Base-by-base conservation (phyloP, 1,140 invertebrate species). In the Ridgeia piscesae region DNA sequence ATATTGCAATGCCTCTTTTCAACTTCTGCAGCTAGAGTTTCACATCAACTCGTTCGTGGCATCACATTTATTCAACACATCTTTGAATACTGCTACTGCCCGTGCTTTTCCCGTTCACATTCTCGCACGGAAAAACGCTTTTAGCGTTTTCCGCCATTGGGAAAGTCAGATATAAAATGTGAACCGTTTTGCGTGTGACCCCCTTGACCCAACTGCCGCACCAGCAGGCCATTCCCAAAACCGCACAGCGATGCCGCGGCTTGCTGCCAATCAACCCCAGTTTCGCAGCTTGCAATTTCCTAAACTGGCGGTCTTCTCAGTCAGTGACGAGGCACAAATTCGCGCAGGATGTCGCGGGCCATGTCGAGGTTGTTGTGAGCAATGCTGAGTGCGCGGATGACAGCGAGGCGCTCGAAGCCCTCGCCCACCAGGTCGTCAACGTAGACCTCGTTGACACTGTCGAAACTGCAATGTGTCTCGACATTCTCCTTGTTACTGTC, bases 311-410 rank as follows among this genome's bases (percentile, higher is more conserved):
- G 58, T 77, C 27, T 17, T 77, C 58, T 21, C 27, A 77, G 58
- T 77, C 58, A 77, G 58, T 77, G 58, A 77, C 58, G 58, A 31
- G 58, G 58, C 58, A 95, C 98, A 96, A 99, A 99, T 95, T 99
- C 98, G 95, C 98, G 98, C 94, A 99, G 96, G 96, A 99, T 99
- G 96, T 99, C 98, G 96, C 98, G 98, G 35, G 98, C 98, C 98
- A 99, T 99, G 95, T 98, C 98, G 50, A 99, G 97, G 96, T 99
- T 98, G 96, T 99, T 99, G 92, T 98, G 97, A 0, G 98, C 98
- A 92, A 99, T 99, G 91, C 98, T 97, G 93, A 99, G 96, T 11
- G 98, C 98, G 94, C 98, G 97, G 88, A 99, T 98, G 0, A 99
- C 98, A 88, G 98, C 97, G 94, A 98, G 98, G 94, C 98, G 98